A percentile compares a stretch with the other conserved stretches of the same genome.
Conservation (phyloP, 2,113 vertebrate genomes). For the Percopsis transmontana region DNA sequence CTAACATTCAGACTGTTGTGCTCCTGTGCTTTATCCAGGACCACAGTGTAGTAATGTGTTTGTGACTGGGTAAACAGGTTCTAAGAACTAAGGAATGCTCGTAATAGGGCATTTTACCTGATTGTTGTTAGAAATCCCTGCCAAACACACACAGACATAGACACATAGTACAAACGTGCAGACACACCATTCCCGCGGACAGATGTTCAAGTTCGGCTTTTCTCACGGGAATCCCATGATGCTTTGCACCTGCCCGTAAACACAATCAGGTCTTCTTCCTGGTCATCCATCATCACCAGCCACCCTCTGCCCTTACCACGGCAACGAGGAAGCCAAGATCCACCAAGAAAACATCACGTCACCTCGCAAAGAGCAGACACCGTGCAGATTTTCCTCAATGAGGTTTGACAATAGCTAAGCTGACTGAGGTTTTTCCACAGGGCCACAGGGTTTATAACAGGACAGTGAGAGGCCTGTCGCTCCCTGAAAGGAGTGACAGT, state of each 20-base stretch:
- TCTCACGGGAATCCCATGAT: conserved; percentile 41
- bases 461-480: too few species aligned
- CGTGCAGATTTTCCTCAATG: not conserved
- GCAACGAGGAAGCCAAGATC: conserved; percentile 27
- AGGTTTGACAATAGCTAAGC: too few species aligned
- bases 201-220: conserved; percentile 46
- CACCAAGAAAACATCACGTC: not conserved
- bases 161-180: conserved; percentile 4
- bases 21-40: conserved; percentile 3
- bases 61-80: conserved; percentile 43
- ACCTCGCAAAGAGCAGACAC: not conserved
- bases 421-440: too few species aligned
- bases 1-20: too few species aligned
- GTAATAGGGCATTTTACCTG: conserved; percentile 69
- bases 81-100: conserved; percentile 49
- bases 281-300: conserved; percentile 46
- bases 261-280: conserved; percentile 36
- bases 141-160: conserved; percentile 46
- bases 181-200: conserved; percentile 22
- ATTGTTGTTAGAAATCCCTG: conserved; percentile 56
- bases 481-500: too few species aligned
- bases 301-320: conserved; percentile 8
- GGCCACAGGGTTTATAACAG: too few species aligned
- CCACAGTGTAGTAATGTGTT: conserved; percentile 24
- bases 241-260: conserved; percentile 55